Evolutionary conservation across 2,113 vertebrate species (phyloP), one percentile per base, ranked within the genome.

Genomic region (Thryonomys swinderianus): DNA sequence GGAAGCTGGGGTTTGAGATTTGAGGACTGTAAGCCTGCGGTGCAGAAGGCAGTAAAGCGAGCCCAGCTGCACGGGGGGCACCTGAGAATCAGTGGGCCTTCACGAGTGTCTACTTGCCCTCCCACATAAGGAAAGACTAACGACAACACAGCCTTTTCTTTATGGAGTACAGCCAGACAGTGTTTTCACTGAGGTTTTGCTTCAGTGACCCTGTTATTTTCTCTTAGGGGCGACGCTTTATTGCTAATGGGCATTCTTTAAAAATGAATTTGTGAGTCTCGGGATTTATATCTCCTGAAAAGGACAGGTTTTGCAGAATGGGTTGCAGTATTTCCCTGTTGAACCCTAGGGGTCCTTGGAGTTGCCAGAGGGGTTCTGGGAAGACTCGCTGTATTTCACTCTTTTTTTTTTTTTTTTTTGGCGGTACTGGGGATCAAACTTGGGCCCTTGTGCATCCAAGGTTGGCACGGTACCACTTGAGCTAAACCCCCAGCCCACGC

Each of bases 61-160:
- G 25, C 8, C 85, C 16, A 4, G n/a, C 14, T 30, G 0, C 17
- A 1, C 16, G 45, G 57, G 32, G 37, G 82, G 48, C 32, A 14
- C 7, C 2, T 51, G 61, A 0, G 8, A 21, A 4, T 7, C 1
- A 3, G 2, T 3, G 0, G 25, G 45, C 23, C 57, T 45, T 42
- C 5, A 8, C 14, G 42, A n/a, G 62, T n/a, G 32, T 12, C n/a
- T 42, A 3, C 27, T 62, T 45, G 2, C 53, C 42, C 62, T 27
- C 51, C 2, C 40, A 14, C 10, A 64, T 23, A 34, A 69, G 81
- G 37, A 42, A 81, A 74, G 14, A 4, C 37, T 45, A 2, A 87
- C 14, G 3, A 34, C 25, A 14, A 8, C 0, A 0, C 2, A 55
- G 23, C 16, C 4, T 51, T 67, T 59, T 27, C 42, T 42, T 84